Evolutionary conservation across 2,797 vertebrate genomes (phyloP), one percentile per base, ranked within the genome.

Genomic region (Peromyscus melanophrys): DNA sequence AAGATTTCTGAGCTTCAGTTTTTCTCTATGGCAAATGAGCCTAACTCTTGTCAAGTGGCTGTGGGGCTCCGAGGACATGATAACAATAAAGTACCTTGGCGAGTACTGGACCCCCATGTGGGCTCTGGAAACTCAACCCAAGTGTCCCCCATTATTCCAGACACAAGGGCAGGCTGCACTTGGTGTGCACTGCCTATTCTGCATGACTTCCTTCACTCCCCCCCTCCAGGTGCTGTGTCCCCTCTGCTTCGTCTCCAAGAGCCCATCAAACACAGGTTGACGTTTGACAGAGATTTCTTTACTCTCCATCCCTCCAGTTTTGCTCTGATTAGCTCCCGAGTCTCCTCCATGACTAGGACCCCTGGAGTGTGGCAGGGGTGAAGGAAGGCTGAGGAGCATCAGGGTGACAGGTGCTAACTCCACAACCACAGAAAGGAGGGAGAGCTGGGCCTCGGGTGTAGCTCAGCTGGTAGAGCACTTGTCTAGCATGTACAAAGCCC

Each of bases 341-440:
- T 81, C 65, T 34, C 49, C 17, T 61, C 29, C 13, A 17, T 69
- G 77, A 34, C 43, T 61, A 31, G 89, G 17, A 37, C 0, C 73
- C 23, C 73, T 14, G 25, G 25, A 10, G 16, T 0, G 0, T 6
- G 9, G 43, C 31, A 31, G 2, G 37, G 29, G 1, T 1, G 6
- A 21, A 34, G 19, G 43, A 37, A 23, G 17, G 19, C 5, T 37
- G 55, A 27, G 5, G 52, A 59, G 37, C 1, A 4, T 8, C 46
- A 46, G 21, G 89, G 6, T 31, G 17, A 21, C 40, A 59, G 46
- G 31, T 27, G 17, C 27, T 10, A 13, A 19, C 19, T 46, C 43
- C 6, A 6, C 0, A 6, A 52, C 65, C 34, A 4, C 0, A 4
- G 57, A 11, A 40, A 49, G 27, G 29, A 27, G 25, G n/a, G 37